Evolutionary conservation across 2,797 vertebrate genomes (phyloP), one percentile per base, ranked within the genome.

Genomic region (Eulemur albifrons): DNA sequence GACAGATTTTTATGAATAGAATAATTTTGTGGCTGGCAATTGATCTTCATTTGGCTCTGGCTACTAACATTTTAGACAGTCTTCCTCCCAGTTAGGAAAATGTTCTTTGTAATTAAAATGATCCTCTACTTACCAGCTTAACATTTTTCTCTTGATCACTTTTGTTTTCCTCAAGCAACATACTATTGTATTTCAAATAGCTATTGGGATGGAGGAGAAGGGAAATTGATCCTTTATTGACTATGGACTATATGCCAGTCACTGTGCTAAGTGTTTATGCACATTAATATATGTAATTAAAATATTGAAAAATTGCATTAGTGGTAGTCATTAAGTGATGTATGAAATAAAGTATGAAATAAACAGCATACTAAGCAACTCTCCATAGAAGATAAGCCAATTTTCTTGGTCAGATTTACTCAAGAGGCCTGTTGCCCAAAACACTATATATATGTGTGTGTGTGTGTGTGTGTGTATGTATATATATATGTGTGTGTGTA

Each of bases 31-130:
- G 88, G 92, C 65, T 93, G 59, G 35, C n/a, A 52, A 18, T 50
- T 73, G 48, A 76, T 83, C 35, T 82, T 88, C 38, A 35, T 73
- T 95, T 89, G 79, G 25, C 27, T 79, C 23, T 81, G n/a, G 50
- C 35, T 43, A 45, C 76, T 91, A 63, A 69, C 23, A 38, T 95
- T 94, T 85, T 70, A 91, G 54, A 79, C 11, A 54, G 63, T 45
- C 76, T 93, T 93, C 45, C 69, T 89, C 48, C 30, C 40, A 40
- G 32, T 12, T 80, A 80, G 54, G 65, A 93, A 83, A 30, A 48
- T 92, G 77, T 2, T 84, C 65, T 67, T 91, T 84, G 45, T 88
- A 77, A 87, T 96, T 81, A 77, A 90, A 81, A 87, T 72, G 48
- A 82, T 48, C 70, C 23, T 90, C 35, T 69, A 6, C 30, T 76